A percentile compares a stretch with the other conserved stretches of the same genome.
Evolutionary conservation across 2,113 vertebrate species (phyloP).

Genomic region (Sebastes fasciatus): DNA sequence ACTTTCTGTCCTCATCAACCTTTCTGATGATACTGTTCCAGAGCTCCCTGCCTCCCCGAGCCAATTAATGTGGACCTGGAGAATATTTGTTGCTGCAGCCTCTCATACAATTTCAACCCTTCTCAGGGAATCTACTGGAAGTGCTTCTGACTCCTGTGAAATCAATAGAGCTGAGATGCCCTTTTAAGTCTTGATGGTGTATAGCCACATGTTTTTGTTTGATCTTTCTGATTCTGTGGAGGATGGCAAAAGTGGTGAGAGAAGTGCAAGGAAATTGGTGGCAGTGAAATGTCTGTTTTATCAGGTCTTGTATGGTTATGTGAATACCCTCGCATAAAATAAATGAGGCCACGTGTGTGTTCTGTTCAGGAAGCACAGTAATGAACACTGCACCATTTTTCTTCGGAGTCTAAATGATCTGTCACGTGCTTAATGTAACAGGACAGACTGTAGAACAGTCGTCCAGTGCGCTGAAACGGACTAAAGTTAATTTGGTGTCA

Average conservation of each 20-base stretch:
- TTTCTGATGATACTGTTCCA: constrained; percentile 78
- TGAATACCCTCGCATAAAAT: constrained; percentile 47
- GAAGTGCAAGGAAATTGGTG: constrained; percentile 54
- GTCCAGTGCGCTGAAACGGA: constrained; percentile 37
- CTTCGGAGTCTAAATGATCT: constrained; percentile 62
- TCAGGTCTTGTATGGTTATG: constrained; percentile 43
- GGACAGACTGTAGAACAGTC: constrained; percentile 53
- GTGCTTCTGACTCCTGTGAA: constrained; percentile 73
- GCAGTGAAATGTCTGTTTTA: constrained; percentile 57
- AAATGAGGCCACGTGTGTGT: constrained; percentile 71
- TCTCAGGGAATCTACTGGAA: constrained; percentile 74
- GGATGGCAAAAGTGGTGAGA: constrained; percentile 40
- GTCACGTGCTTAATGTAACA: constrained; percentile 63
- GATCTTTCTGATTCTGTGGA: constrained; percentile 69
- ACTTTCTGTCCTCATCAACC: constrained; percentile 83
- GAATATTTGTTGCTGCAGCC: constrained; percentile 75
- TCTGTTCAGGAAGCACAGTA: constrained; percentile 67
- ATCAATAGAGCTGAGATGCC: constrained; percentile 81
- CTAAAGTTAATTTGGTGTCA: constrained; percentile 43
- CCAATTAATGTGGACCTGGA: constrained; percentile 83
- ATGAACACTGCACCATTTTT: constrained; percentile 74
- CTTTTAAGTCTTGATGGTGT: constrained; percentile 80
- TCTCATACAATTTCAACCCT: constrained; percentile 72
- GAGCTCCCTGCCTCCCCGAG: constrained; percentile 74
- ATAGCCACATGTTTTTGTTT: constrained; percentile 66